Base-by-base conservation (phyloP, 2,888 invertebrate species). In the Euphydryas editha region DNA sequence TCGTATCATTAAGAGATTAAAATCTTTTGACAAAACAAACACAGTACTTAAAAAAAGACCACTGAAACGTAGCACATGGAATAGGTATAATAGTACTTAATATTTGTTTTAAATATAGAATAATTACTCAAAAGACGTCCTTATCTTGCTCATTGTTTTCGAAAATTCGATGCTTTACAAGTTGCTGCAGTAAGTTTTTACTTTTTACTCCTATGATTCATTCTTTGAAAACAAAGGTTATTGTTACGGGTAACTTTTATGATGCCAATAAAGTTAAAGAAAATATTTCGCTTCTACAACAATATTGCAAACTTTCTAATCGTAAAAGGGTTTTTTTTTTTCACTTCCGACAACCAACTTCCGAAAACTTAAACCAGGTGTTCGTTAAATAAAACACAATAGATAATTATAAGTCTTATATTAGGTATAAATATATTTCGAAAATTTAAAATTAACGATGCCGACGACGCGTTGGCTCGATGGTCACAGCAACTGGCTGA, bases 121-220 rank as follows among this genome's bases (percentile, higher is more conserved):
- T 59, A 68, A 66, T 54, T 46, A 47, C 37, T 46, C 59, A 72
- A 70, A 74, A 74, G 68, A 67, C 62, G 54, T 65, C 55, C 60
- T 72, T 70, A 72, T 70, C 65, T 69, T 62, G 51, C 71, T 65
- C 60, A 55, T 13, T 58, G 18, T 24, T 66, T 63, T 39, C 57
- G 61, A 59, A 57, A 55, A 57, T 36, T 39, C 39, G 15, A 62
- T 62, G 24, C 18, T 65, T 47, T 59, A 62, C 49, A 69, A 61
- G 61, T 55, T 61, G 67, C 72, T 72, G 73, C 72, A 51, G 18
- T 17, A 39, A 60, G 73, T 71, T 67, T 74, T 67, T 58, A 64
- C n/a, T 47, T 68, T 55, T 64, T 7, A 44, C 36, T 20, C 59
- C 36, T 51, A 59, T 54, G 24, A 46, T 71, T 67, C 64, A 71